These are phyloP conservation scores for Pasiphila rectangulata DNA, from an alignment of 2,888 invertebrate species.

Conservation along the genomic window DNA sequence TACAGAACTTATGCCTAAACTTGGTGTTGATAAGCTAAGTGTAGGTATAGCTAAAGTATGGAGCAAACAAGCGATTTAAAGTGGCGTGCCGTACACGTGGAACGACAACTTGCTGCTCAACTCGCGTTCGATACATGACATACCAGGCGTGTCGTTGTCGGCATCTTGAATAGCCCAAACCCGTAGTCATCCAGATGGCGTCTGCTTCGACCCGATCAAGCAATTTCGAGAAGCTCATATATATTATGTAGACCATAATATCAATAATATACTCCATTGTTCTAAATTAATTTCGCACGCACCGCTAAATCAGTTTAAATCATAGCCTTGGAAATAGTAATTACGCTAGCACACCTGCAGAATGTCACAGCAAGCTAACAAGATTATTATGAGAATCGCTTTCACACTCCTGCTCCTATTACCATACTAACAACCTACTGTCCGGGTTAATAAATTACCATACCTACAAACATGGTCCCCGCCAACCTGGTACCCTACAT, in stretches of 20 bases:
- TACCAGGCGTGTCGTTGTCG: no score
- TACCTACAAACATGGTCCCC: conserved; percentile 38
- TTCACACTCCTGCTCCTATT: conserved; percentile 27
- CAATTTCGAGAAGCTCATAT: neutral
- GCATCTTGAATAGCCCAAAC: no score
- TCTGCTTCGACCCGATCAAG: no score
- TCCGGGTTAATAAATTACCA: conserved; percentile 43
- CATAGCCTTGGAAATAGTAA: conserved; percentile 25
- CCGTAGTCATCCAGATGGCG: no score
- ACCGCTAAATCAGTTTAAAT: conserved; percentile 19
- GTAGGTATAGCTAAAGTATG: neutral
- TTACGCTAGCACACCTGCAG: conserved; percentile 24
- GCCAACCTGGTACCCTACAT: conserved; percentile 35
- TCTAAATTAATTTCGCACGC: conserved; percentile 2
- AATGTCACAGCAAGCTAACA: conserved; percentile 27
- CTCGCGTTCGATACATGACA: no score
- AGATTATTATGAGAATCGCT: conserved; percentile 30
- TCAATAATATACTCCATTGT: conserved; percentile 6
- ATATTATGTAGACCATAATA: neutral
- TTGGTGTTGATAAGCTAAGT: neutral
- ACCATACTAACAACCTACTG: conserved; percentile 42
- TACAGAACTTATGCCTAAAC: neutral
- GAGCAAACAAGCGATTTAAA: neutral
- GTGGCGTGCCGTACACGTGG: no score
- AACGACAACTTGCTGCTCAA: no score